These are phyloP conservation scores for Sus scrofa DNA, from an alignment of 2,113 vertebrate species.

Conservation along the genomic window DNA sequence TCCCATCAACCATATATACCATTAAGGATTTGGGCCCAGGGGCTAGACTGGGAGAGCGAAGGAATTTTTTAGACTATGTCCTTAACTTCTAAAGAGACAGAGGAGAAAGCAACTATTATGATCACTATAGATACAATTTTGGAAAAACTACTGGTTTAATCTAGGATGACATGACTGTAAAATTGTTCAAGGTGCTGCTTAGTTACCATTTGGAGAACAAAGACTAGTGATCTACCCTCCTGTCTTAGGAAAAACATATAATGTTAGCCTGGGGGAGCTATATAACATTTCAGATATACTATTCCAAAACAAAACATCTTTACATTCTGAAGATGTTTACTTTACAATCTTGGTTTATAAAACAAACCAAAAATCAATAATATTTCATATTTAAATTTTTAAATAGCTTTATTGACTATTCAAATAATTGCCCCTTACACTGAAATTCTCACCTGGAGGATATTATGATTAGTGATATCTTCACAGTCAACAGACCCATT, in stretches of 20 bases:
- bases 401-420: background rate
- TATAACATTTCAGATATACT: slow-evolving; percentile 1
- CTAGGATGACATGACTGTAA: background rate
- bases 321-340: too few species aligned
- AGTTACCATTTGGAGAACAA: slow-evolving; percentile 4
- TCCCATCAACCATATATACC: background rate
- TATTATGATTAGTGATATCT: slow-evolving; percentile 81
- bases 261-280: background rate
- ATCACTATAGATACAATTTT: background rate
- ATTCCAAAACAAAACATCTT: slow-evolving; percentile 25
- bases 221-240: slow-evolving; percentile 13
- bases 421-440: background rate
- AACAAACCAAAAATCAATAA: slow-evolving; percentile 20
- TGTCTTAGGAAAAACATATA: background rate
- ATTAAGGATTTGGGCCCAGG: background rate
- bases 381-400: background rate
- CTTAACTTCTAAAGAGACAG: background rate
- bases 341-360: slow-evolving; percentile 48
- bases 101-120: background rate
- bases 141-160: slow-evolving; percentile 25
- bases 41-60: slow-evolving; percentile 5
- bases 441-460: slow-evolving; percentile 83
- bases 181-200: background rate
- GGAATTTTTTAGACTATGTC: background rate
- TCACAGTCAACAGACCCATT: slow-evolving; percentile 72